Evolutionary conservation across 2,888 invertebrate species (phyloP), one percentile per base, ranked within the genome.

Genomic region (Anodontia alba): DNA sequence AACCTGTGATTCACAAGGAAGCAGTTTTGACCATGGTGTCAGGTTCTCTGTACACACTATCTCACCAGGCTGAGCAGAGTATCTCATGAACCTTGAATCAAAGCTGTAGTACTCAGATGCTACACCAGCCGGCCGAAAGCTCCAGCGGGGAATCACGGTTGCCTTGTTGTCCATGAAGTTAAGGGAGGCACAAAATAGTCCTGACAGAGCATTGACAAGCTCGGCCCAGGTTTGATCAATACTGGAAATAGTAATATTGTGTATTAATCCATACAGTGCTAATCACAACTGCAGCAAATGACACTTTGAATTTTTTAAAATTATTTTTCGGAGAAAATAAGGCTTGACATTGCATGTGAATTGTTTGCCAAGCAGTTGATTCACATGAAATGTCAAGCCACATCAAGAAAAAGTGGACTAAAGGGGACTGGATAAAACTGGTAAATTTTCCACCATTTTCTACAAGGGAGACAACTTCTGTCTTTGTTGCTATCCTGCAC

Each of bases 21-120:
- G 95, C 5, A 99, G 95, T 94, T 99, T 99, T 92, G 98, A 98
- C 97, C 99, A 99, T 0, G 99, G 99, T 20, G 99, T 99, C 90
- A 99, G 95, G 95, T 99, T 99, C 95, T 99, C 99, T 0, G 99
- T 99, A 93, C 99, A 99, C 3, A 99, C 98, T 90, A 98, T 97
- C 96, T 99, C 99, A 86, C 98, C 96, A 0, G 99, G 98, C 81
- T 99, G 94, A n/a, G 97, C 96, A 0, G 99, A 97, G 95, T 99
- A 99, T 49, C 95, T 86, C 29, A 94, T 84, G 67, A 88, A 89
- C 17, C 87, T 68, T 10, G 90, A 90, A 38, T 89, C 82, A 43
- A 88, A 86, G 23, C 92, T 95, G 95, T 88, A 96, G 95, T 91
- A 96, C 94, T 92, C 96, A 94, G 94, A 89, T 12, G 95, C 95